Base-by-base conservation (phyloP, 1,140 invertebrate species). In the Brachionus rubens region DNA sequence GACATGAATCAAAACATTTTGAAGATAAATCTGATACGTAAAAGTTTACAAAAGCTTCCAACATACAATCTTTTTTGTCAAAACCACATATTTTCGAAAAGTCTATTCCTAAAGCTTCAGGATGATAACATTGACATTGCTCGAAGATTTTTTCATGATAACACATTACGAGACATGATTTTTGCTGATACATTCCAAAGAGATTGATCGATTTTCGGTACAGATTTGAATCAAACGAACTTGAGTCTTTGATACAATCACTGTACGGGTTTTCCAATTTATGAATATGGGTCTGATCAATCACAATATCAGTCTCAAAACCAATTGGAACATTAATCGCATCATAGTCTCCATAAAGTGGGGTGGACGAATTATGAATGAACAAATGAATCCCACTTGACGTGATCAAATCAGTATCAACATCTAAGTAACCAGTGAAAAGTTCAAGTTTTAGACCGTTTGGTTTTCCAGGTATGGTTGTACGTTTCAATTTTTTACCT, bases 141-240 rank as follows among this genome's bases (percentile, higher is more conserved):
- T 68, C 21, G 10, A 47, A 24, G 7, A 48, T 30, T 16, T 47
- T 28, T 30, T 47, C 65, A 59, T 40, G 0, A 33, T 16, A 30
- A 5, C 41, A 48, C 43, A 26, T n/a, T 10, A 30, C 14, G 1
- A 68, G 14, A 68, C 65, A 68, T 7, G 21, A 28, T 46, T 30
- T 68, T 68, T 68, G 65, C 36, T 46, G 36, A 68, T 68, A 46
- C 2, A n/a, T 48, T n/a, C 41, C 46, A 46, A 24, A 9, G 5
- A 28, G 9, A 43, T 1, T n/a, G 14, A 68, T 5, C 21, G 46
- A 43, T 43, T 24, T 68, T 16, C 33, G 24, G 14, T 46, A 46
- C 9, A 30, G 36, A 10, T 24, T 30, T n/a, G 65, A 48, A 26
- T 68, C 41, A 46, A 68, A 30, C 12, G 41, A 68, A 68, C 65